These are phyloP conservation scores for Hypsopygia costalis DNA, from an alignment of 2,888 invertebrate species.

Conservation along the genomic window DNA sequence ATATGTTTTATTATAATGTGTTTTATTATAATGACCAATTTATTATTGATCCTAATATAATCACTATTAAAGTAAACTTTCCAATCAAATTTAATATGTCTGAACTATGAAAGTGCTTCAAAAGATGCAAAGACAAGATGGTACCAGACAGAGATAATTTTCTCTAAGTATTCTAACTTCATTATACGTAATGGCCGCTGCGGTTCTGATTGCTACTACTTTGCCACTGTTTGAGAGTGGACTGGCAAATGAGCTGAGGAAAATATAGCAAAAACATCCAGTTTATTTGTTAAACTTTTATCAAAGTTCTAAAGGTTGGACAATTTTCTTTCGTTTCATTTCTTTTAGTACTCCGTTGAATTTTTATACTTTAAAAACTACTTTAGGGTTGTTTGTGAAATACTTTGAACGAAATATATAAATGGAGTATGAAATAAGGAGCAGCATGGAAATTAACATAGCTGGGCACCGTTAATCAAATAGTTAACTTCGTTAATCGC, in stretches of 20 bases:
- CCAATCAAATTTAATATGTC: too few relatives aligned
- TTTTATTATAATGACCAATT: too few relatives aligned
- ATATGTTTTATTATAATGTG: too few relatives aligned
- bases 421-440: too few relatives aligned
- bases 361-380: too few relatives aligned
- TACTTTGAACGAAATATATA: too few relatives aligned
- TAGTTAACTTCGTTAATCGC: too few relatives aligned
- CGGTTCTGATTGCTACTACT: background rate
- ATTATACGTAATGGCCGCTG: conserved; percentile 7
- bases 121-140: background rate
- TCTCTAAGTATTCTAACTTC: conserved; percentile 13
- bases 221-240: conserved; percentile 1
- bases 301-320: background rate
- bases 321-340: background rate
- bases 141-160: conserved; percentile 22
- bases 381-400: background rate
- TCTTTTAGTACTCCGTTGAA: background rate
- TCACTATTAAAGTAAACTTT: too few relatives aligned
- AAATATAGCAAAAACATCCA: conserved; percentile 10
- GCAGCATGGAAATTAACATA: too few relatives aligned
- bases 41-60: too few relatives aligned
- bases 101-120: too few relatives aligned
- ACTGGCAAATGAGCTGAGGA: background rate
- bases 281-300: conserved; percentile 2
- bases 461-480: too few relatives aligned